A percentile compares a stretch with the other conserved stretches of the same genome.
These are phyloP conservation scores for Chloroceryle inda DNA, from an alignment of 2,797 vertebrate species.

Conservation along the genomic window DNA sequence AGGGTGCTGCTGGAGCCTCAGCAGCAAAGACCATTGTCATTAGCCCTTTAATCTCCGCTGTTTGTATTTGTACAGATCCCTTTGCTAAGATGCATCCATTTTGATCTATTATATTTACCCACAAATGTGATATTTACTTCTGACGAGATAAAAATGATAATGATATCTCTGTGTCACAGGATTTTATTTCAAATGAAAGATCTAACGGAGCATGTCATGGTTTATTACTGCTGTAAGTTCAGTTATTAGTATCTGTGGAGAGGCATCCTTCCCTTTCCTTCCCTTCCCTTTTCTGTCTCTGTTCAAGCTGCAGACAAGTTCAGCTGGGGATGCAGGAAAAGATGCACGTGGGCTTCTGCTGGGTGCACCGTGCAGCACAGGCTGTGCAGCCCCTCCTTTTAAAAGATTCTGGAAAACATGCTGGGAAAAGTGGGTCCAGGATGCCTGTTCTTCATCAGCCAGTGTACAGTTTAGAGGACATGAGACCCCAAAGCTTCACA, in stretches of 20 bases:
- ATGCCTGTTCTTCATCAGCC: neutral
- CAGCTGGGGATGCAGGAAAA: neutral
- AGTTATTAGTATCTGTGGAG: neutral
- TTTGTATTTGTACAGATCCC: neutral
- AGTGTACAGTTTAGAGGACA: neutral
- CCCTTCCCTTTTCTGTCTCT: neutral
- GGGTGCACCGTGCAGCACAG: neutral
- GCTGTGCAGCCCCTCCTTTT: neutral
- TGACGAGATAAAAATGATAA: slow-evolving; percentile 48
- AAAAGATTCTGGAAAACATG: neutral
- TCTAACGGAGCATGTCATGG: slow-evolving; percentile 6
- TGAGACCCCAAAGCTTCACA: neutral
- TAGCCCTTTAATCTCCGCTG: neutral
- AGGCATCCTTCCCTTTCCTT: neutral
- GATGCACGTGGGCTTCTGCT: neutral
- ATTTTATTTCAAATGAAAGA: slow-evolving; percentile 67
- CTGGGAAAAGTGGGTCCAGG: neutral
- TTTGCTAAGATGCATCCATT: slow-evolving; percentile 23
- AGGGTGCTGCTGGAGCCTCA: slow-evolving; percentile 17
- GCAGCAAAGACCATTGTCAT: neutral
- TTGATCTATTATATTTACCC: slow-evolving; percentile 49
- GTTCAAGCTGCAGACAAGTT: neutral
- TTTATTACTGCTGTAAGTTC: slow-evolving; percentile 32
- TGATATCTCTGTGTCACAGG: slow-evolving; percentile 25
- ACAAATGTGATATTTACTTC: slow-evolving; percentile 39